Conservation (phyloP, 2,888 invertebrate species). For the Drosophila setosimentum region DNA sequence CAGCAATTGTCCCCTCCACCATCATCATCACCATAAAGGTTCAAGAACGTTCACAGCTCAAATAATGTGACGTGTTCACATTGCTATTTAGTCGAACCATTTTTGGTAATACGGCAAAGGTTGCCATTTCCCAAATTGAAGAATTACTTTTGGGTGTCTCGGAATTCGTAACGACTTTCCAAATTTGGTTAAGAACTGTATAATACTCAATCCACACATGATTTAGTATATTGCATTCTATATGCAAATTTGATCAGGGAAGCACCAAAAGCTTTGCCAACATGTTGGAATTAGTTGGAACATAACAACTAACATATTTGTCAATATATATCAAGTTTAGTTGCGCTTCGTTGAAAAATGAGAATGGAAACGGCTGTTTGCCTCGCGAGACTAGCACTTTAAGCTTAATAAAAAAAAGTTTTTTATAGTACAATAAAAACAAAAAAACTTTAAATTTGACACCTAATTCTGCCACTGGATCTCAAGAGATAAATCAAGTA, state of each 20-base stretch:
- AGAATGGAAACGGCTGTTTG: slow-evolving; percentile 16
- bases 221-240: slow-evolving; percentile 50
- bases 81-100: slow-evolving; percentile 40
- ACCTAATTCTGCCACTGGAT: neutral
- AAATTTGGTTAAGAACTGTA: slow-evolving; percentile 60
- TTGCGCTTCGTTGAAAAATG: slow-evolving; percentile 61
- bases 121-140: slow-evolving; percentile 64
- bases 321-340: slow-evolving; percentile 44
- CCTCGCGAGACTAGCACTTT: neutral
- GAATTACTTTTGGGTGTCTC: slow-evolving; percentile 19
- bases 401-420: neutral
- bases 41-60: slow-evolving; percentile 63
- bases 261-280: slow-evolving; percentile 25
- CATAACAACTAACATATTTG: slow-evolving; percentile 5
- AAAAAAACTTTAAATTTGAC: neutral
- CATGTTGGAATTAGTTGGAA: slow-evolving; percentile 3
- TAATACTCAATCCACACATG: slow-evolving; percentile 43
- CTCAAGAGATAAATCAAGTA: neutral
- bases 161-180: slow-evolving; percentile 55
- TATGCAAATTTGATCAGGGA: slow-evolving; percentile 62
- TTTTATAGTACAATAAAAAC: neutral
- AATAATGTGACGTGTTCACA: slow-evolving; percentile 46
- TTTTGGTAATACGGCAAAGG: slow-evolving; percentile 55
- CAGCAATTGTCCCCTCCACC: slow-evolving; percentile 8
- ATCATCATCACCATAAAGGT: slow-evolving; percentile 23